Percentiles rank a stretch among this genome's conserved stretches.
These are phyloP conservation scores for Cephus sareptanus DNA, from an alignment of 2,888 invertebrate genomes.

Conservation along the genomic window DNA sequence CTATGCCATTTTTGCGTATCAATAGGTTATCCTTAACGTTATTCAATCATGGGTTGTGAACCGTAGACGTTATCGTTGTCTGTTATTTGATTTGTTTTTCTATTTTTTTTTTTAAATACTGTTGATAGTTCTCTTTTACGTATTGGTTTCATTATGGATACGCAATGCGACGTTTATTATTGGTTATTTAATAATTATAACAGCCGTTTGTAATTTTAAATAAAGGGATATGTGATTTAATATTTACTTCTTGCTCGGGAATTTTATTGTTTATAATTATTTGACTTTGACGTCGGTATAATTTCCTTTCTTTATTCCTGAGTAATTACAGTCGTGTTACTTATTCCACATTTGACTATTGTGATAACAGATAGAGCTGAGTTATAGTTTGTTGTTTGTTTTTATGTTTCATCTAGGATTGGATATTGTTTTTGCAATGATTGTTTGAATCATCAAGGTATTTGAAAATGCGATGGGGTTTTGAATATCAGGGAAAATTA, in stretches of 20 bases:
- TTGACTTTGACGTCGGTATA: neutral
- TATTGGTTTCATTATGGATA: constrained; percentile 38
- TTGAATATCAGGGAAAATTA: neutral
- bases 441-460: neutral
- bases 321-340: neutral
- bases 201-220: constrained; percentile 32
- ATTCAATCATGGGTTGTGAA: constrained; percentile 49
- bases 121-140: constrained; percentile 39
- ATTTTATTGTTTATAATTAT: neutral
- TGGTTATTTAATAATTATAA: constrained; percentile 19
- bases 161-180: constrained; percentile 4
- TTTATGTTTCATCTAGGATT: neutral
- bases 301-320: neutral
- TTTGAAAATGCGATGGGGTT: neutral
- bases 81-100: constrained; percentile 27
- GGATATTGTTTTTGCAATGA: neutral
- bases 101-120: constrained; percentile 26
- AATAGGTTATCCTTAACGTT: constrained; percentile 34
- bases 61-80: constrained; percentile 40
- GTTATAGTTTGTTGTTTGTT: neutral
- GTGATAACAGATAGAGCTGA: neutral
- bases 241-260: neutral
- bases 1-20: constrained; percentile 19
- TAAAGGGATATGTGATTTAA: constrained; percentile 34
- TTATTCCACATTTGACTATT: neutral